phyloP scores from a whole-genome alignment of 2,888 invertebrate species.

The Liodrosophila aerea region DNA sequence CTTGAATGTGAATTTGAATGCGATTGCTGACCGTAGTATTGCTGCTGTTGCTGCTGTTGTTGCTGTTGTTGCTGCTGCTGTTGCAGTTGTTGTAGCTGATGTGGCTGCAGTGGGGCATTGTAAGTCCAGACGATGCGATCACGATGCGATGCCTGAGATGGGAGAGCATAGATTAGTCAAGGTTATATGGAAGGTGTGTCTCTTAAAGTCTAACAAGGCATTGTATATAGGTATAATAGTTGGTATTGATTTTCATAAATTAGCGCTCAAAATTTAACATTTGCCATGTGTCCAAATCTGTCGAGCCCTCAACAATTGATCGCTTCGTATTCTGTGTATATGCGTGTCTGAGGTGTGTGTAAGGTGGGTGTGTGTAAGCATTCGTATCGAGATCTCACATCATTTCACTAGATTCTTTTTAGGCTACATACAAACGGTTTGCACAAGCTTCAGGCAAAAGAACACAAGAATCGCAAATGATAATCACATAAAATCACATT shows the following conservation, averaged over 20 bases:
- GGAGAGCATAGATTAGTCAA: slow-evolving; percentile 41
- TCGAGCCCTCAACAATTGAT: slow-evolving; percentile 42
- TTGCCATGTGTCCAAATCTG: slow-evolving; percentile 46
- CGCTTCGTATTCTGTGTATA: slow-evolving; percentile 26
- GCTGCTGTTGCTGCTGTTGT: slow-evolving; percentile 57
- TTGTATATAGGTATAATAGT: slow-evolving; percentile 6
- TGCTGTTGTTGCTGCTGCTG: slow-evolving; percentile 49
- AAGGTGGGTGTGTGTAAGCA: slow-evolving; percentile 42
- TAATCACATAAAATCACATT: slow-evolving; percentile 37
- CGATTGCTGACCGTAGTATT: slow-evolving; percentile 76
- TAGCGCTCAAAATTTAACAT: too few species aligned
- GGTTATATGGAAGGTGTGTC: slow-evolving; percentile 8
- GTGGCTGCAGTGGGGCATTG: slow-evolving; percentile 88
- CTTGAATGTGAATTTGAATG: slow-evolving; percentile 82
- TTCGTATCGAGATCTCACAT: slow-evolving; percentile 24
- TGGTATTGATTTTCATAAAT: too few species aligned
- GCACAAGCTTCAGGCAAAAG: slow-evolving; percentile 47
- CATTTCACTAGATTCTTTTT: slow-evolving; percentile 7
- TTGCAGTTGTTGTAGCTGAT: slow-evolving; percentile 77
- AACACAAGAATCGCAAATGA: slow-evolving; percentile 46
- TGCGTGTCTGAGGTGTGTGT: slow-evolving; percentile 12
- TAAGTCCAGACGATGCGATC: slow-evolving; percentile 94
- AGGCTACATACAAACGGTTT: slow-evolving; percentile 51
- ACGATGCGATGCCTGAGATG: slow-evolving; percentile 80
- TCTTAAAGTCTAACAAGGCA: too few species aligned